Evolutionary conservation across 1,140 invertebrate species (phyloP), one percentile per base, ranked within the genome.

Genomic region (Tetramorium simillimum): DNA sequence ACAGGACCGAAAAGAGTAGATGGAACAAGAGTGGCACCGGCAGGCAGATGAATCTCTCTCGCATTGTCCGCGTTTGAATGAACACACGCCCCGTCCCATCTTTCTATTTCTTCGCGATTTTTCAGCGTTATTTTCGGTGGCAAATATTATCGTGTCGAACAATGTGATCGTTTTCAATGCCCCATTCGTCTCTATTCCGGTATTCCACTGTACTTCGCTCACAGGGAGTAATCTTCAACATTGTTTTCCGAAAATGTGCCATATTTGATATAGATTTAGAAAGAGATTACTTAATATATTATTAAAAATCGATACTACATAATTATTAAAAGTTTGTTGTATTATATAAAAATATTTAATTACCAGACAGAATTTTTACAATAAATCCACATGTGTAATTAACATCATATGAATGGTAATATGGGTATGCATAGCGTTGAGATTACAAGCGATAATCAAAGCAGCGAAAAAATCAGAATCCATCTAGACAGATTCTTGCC

Each of bases 81-180:
- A 93, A 94, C 93, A 93, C 91, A 91, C 87, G 90, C 91, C 80
- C 67, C 51, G 24, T 24, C 89, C 91, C 90, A 92, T 92, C 92
- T 94, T 92, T 94, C 93, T 93, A 93, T 95, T 93, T 90, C 90
- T 91, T 93, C 91, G 89, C 88, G 86, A 90, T 93, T 95, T 94
- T 90, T 94, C 92, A 92, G 91, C 91, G 89, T 95, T 95, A 95
- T 95, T 95, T 95, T 95, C 92, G 94, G 93, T 91, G 93, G 94
- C 95, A 95, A 95, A 95, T 95, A 95, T 95, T 95, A 95, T 95
- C 94, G 93, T 94, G 95, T 95, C 94, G 94, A 95, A 95, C 95
- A 95, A 95, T 95, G 88, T 91, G 93, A 95, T 95, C 92, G 92
- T 91, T 93, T 93, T 94, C 92, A 91, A 93, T 93, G 93, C 86